Conservation (phyloP, 2,797 vertebrate genomes). For the Lithobates pipiens region DNA sequence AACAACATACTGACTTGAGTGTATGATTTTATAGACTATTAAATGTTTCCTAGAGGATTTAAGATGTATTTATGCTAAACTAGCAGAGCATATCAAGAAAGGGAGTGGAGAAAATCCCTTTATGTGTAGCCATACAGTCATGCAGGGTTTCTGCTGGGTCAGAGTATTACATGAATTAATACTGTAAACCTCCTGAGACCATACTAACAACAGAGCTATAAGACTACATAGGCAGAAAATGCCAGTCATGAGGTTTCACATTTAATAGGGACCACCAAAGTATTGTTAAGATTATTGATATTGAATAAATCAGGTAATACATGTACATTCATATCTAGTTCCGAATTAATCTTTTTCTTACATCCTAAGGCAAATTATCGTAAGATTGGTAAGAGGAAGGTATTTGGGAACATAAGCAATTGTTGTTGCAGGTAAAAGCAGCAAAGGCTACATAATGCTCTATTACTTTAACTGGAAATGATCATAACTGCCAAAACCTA, state of each 20-base stretch:
- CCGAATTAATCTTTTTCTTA: background rate
- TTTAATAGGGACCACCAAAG: conserved; percentile 43
- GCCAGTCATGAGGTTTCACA: conserved; percentile 10
- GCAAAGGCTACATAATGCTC: background rate
- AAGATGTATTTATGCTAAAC: conserved; percentile 61
- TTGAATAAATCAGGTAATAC: conserved; percentile 7
- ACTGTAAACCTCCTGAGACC: conserved; percentile 34
- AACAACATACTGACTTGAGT: conserved; percentile 54
- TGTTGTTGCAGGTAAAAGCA: background rate
- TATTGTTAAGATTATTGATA: conserved; percentile 13
- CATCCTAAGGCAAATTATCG: background rate
- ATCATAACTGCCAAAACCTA: background rate
- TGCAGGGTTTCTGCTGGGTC: conserved; percentile 41
- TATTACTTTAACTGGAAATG: background rate
- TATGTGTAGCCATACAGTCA: conserved; percentile 55
- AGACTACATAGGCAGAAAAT: conserved; percentile 34
- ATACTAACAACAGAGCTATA: conserved; percentile 30
- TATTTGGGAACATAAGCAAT: background rate
- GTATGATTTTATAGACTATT: conserved; percentile 62
- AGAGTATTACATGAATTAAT: conserved; percentile 53
- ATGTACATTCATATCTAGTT: background rate
- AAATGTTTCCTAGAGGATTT: conserved; percentile 62
- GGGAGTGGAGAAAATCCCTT: conserved; percentile 57
- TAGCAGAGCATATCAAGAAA: conserved; percentile 56
- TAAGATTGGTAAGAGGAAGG: background rate